Evolutionary conservation across 2,113 vertebrate species (phyloP).

Genomic region (Ondatra zibethicus): DNA sequence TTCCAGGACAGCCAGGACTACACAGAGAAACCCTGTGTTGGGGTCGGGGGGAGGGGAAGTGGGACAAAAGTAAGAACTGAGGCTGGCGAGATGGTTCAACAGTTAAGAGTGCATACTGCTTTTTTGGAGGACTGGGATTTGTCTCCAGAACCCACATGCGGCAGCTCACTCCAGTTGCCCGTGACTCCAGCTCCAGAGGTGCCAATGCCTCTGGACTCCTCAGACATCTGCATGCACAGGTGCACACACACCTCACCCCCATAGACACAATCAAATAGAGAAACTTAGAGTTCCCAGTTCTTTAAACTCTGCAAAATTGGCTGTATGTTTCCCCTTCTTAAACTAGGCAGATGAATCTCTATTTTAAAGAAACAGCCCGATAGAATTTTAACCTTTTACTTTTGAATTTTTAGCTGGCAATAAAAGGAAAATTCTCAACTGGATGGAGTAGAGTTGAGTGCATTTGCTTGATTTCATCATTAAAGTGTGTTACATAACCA

Average conservation of each 20-base stretch:
- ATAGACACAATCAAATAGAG: not conserved
- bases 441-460: slow-evolving; percentile 11
- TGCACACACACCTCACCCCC: too few species aligned
- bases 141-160: not conserved
- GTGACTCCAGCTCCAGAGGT: not conserved
- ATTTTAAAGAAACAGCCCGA: slow-evolving; percentile 32
- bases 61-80: not conserved
- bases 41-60: too few species aligned
- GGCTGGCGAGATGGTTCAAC: not conserved
- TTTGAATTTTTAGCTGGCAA: slow-evolving; percentile 13
- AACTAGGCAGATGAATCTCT: not conserved
- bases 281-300: not conserved
- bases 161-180: not conserved
- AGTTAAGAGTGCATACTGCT: too few species aligned
- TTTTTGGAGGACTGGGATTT: not conserved
- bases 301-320: slow-evolving; percentile 39
- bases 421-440: slow-evolving; percentile 39
- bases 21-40: too few species aligned
- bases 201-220: not conserved
- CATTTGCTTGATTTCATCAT: slow-evolving; percentile 53
- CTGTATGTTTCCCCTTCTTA: not conserved
- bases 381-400: slow-evolving; percentile 11
- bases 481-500: slow-evolving; percentile 33
- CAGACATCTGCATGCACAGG: not conserved
- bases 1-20: too few species aligned